Evolutionary conservation across 2,888 invertebrate species (phyloP), one percentile per base, ranked within the genome.

Genomic region (Aricia artaxerxes): DNA sequence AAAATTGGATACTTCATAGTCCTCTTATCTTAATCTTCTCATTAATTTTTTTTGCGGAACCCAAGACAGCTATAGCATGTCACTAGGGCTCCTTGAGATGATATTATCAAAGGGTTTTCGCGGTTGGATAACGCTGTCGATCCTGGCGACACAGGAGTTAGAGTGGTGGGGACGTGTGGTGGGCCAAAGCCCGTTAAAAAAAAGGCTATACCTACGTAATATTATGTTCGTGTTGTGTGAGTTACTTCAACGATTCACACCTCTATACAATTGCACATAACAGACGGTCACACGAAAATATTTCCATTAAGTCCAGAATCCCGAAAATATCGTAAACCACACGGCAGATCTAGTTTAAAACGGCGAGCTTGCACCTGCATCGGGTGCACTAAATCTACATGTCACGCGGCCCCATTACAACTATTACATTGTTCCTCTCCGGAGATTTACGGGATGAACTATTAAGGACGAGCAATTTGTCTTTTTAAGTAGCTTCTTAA

Each of bases 341-440:
- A 44, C 40, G 38, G 9, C 16, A 73, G 44, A 44, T 73, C 73
- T 44, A 73, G n/a, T 73, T 73, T 73, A 73, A 73, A 73, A 44
- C n/a, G 38, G 72, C 73, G 24, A 44, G 73, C 73, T 40, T 73
- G 73, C 73, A 73, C 73, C 73, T 73, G 73, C 73, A 73, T n/a
- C 35, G 24, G 31, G 9, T 16, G 35, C 73, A 73, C 40, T 73
- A 73, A 73, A 73, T 73, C 73, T n/a, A 44, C 44, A 44, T 44
- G 44, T 73, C 40, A 24, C 44, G 44, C 40, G 38, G 38, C 13
- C 73, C 64, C 35, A 13, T 73, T 73, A 44, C 73, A 40, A 44
- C 40, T 73, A 73, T 73, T 73, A 73, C 44, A 44, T 73, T 73
- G 44, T 73, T 73, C n/a, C 73, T 44, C 73, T 3, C 35, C 7